These are phyloP conservation scores for Melanostigma gelatinosum DNA, from an alignment of 2,113 vertebrate species.

Conservation along the genomic window DNA sequence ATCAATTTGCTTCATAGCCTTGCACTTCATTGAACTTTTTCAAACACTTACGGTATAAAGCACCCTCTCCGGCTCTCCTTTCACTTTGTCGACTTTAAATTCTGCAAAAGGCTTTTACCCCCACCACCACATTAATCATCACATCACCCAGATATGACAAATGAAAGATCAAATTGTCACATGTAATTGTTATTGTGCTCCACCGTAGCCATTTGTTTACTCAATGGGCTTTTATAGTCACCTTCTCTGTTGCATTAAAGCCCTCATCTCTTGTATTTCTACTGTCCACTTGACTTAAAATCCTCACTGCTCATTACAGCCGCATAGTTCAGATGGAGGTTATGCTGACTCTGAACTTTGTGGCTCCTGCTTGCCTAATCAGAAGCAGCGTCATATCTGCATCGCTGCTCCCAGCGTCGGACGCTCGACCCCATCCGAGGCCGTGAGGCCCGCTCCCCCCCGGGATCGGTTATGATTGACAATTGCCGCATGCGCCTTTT, in stretches of 20 bases:
- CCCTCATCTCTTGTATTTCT: slow-evolving; percentile 12
- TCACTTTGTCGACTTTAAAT: slow-evolving; percentile 30
- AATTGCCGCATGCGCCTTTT: slow-evolving; percentile 57
- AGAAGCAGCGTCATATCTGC: slow-evolving; percentile 58
- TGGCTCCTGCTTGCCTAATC: slow-evolving; percentile 56
- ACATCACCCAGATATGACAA: slow-evolving; percentile 25
- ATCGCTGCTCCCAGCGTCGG: slow-evolving; percentile 45
- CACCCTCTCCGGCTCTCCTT: slow-evolving; percentile 28
- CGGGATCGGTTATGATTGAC: slow-evolving; percentile 54
- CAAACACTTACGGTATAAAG: slow-evolving; percentile 10
- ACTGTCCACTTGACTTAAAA: slow-evolving; percentile 17
- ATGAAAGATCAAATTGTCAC: slow-evolving; percentile 21
- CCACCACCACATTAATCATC: neutral
- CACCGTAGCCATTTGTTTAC: slow-evolving; percentile 11
- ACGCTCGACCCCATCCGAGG: slow-evolving; percentile 34
- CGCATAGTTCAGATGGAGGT: slow-evolving; percentile 43
- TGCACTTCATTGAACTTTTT: slow-evolving; percentile 46
- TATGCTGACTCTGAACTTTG: slow-evolving; percentile 52
- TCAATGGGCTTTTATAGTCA: neutral
- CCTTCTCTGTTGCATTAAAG: slow-evolving; percentile 35
- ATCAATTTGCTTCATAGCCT: slow-evolving; percentile 37
- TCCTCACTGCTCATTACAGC: slow-evolving; percentile 48
- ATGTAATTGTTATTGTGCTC: neutral
- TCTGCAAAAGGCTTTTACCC: slow-evolving; percentile 25
- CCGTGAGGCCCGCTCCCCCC: neutral